A percentile compares a stretch with the other conserved stretches of the same genome.
Conservation (phyloP, 2,888 invertebrate species). For the Mimachlamys varia region DNA sequence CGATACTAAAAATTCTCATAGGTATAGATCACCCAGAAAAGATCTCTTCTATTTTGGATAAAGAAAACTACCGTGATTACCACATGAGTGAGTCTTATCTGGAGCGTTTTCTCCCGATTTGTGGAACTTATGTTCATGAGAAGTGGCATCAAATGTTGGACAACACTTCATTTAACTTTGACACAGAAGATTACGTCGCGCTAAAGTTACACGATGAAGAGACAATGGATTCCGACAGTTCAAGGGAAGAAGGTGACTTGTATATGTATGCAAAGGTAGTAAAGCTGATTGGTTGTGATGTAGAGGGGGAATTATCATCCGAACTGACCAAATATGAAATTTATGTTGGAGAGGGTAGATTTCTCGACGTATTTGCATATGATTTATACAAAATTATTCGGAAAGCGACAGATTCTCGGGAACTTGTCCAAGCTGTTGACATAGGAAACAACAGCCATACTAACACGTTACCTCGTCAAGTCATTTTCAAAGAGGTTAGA, state of each 20-base stretch:
- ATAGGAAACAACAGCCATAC: not conserved
- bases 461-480: slow-evolving; percentile 7
- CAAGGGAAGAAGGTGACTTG: not conserved
- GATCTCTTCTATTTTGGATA: slow-evolving; percentile 36
- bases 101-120: slow-evolving; percentile 48
- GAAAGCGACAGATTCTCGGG: not conserved
- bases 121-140: slow-evolving; percentile 55
- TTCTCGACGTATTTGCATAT: slow-evolving; percentile 36
- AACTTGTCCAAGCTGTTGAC: too few species aligned
- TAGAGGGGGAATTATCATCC: not conserved
- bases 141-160: slow-evolving; percentile 54
- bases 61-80: not conserved
- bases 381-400: slow-evolving; percentile 49
- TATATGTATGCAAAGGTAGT: slow-evolving; percentile 44
- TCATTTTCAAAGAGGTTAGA: slow-evolving; percentile 47
- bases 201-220: slow-evolving; percentile 36
- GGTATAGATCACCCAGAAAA: not conserved
- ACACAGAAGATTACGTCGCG: slow-evolving; percentile 52
- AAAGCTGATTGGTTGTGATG: not conserved
- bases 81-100: not conserved
- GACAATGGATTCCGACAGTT: too few species aligned
- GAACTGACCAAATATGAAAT: slow-evolving; percentile 40
- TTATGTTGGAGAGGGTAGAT: not conserved
- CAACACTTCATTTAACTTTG: slow-evolving; percentile 51
- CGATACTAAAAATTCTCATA: not conserved